Evolutionary conservation across 2,797 vertebrate genomes (phyloP).

Genomic region (Okamejei kenojei): DNA sequence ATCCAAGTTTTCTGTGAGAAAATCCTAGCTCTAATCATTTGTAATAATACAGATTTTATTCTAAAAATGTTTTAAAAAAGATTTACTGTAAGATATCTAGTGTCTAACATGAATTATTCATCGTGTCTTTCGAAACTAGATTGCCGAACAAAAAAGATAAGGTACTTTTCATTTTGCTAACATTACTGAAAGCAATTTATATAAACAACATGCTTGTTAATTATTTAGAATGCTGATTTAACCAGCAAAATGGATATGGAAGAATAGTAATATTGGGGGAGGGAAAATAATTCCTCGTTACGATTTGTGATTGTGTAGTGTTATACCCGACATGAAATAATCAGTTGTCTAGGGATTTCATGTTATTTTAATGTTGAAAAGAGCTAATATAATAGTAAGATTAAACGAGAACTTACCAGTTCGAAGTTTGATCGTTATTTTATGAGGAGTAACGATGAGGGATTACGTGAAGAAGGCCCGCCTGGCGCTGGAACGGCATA

Average conservation of each 20-base stretch:
- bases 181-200: not conserved
- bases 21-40: not conserved
- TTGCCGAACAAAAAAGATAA: not conserved
- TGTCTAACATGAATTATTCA: not conserved
- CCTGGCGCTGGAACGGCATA: no score
- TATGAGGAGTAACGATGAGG: no score
- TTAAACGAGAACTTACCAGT: no score
- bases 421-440: no score
- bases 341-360: not conserved
- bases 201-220: not conserved
- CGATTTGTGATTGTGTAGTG: not conserved
- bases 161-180: not conserved
- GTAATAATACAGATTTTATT: not conserved
- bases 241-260: not conserved
- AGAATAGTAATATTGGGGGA: not conserved
- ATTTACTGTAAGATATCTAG: not conserved
- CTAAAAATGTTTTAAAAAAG: not conserved
- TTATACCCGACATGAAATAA: not conserved
- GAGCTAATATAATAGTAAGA: not conserved
- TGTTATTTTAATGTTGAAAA: not conserved
- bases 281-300: not conserved
- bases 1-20: no score
- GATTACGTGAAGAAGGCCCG: no score
- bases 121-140: not conserved
- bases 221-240: constrained; percentile 7